Evolutionary conservation across 2,888 invertebrate species (phyloP).

Genomic region (Lacanobia oleracea): DNA sequence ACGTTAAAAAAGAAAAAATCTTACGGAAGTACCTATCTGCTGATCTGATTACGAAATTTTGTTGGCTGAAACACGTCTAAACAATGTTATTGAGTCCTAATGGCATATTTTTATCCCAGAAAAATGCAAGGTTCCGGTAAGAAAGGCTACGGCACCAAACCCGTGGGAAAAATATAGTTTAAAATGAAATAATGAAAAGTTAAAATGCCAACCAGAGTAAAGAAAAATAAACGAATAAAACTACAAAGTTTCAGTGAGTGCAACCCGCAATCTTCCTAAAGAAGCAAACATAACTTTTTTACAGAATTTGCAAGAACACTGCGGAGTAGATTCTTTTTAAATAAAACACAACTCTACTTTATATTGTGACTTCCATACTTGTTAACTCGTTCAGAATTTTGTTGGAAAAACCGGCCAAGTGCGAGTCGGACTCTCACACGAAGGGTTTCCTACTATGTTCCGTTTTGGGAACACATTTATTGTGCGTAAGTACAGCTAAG

Average conservation of each 20-base stretch:
- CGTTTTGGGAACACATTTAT: too few relatives aligned
- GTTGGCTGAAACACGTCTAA: too few relatives aligned
- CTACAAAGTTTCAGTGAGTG: background rate
- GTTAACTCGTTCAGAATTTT: background rate
- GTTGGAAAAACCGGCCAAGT: background rate
- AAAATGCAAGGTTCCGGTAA: background rate
- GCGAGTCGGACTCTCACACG: too few relatives aligned
- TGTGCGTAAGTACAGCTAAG: too few relatives aligned
- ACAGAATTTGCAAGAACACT: background rate
- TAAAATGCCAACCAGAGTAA: background rate
- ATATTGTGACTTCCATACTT: background rate
- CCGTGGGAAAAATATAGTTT: background rate
- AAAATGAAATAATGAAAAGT: background rate
- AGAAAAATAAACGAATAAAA: background rate
- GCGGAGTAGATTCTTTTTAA: constrained; percentile 1
- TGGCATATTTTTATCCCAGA: too few relatives aligned
- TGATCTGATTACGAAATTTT: too few relatives aligned
- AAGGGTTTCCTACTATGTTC: too few relatives aligned
- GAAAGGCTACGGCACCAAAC: background rate
- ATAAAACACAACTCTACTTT: background rate
- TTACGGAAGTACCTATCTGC: too few relatives aligned
- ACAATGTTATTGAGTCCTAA: too few relatives aligned
- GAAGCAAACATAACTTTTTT: background rate
- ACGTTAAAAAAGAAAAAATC: too few relatives aligned
- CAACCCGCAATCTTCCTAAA: background rate